A percentile compares a stretch with the other conserved stretches of the same genome.
Evolutionary conservation across 2,888 invertebrate species (phyloP).

Genomic region (Agonopterix subpropinquella): DNA sequence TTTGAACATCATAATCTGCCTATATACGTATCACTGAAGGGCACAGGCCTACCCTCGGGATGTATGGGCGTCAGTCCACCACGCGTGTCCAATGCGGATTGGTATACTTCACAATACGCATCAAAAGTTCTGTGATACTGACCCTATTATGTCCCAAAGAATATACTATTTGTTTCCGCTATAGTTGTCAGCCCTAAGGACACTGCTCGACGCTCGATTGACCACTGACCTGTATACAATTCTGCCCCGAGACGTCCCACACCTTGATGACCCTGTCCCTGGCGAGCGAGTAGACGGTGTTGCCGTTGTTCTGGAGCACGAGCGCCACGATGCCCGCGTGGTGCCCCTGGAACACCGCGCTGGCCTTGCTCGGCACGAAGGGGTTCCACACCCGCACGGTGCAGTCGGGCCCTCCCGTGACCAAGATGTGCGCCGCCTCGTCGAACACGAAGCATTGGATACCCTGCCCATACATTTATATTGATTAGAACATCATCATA

Average conservation of each 20-base stretch:
- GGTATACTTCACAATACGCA: too few species aligned
- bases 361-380: slow-evolving; percentile 81
- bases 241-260: slow-evolving; percentile 82
- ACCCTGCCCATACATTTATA: slow-evolving; percentile 61
- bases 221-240: slow-evolving; percentile 76
- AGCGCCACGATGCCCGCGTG: slow-evolving; percentile 80
- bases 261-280: slow-evolving; percentile 84
- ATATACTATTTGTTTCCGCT: too few species aligned
- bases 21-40: too few species aligned
- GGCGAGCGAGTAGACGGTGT: slow-evolving; percentile 82
- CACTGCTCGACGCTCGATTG: too few species aligned
- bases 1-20: too few species aligned
- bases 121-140: too few species aligned
- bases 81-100: too few species aligned
- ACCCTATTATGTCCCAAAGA: too few species aligned
- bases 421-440: slow-evolving; percentile 75
- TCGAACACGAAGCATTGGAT: slow-evolving; percentile 78
- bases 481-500: neutral
- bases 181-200: too few species aligned
- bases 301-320: slow-evolving; percentile 79
- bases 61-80: too few species aligned
- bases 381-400: slow-evolving; percentile 87
- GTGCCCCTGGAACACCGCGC: slow-evolving; percentile 79
- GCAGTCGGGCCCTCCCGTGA: slow-evolving; percentile 86
- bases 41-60: too few species aligned